A percentile compares a stretch with the other conserved stretches of the same genome.
Evolutionary conservation across 2,888 invertebrate species (phyloP).

Genomic region (Cremastinae sp.): DNA sequence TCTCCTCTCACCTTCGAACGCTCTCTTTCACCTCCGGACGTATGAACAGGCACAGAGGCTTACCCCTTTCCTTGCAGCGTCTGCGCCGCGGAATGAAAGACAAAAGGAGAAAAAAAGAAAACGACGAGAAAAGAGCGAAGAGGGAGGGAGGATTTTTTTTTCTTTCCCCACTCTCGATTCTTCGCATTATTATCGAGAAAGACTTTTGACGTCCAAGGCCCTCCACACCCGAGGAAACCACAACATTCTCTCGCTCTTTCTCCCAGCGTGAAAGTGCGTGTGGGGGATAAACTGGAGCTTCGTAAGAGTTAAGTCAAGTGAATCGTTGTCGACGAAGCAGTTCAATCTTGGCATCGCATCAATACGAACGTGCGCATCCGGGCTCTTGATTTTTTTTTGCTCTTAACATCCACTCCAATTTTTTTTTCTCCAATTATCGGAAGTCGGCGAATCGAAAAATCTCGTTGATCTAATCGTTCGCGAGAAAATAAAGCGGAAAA

Average conservation of each 20-base stretch:
- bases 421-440: neutral
- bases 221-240: slow-evolving; percentile 49
- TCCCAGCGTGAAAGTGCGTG: slow-evolving; percentile 61
- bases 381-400: neutral
- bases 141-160: slow-evolving; percentile 27
- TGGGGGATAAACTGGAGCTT: slow-evolving; percentile 65
- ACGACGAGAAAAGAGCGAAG: slow-evolving; percentile 25
- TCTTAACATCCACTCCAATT: neutral
- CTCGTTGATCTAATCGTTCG: too few species aligned
- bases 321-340: slow-evolving; percentile 58
- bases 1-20: slow-evolving; percentile 57
- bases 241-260: slow-evolving; percentile 54
- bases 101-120: neutral
- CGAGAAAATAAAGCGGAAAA: too few species aligned
- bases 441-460: too few species aligned
- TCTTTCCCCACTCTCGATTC: slow-evolving; percentile 26
- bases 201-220: slow-evolving; percentile 22
- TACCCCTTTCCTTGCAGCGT: slow-evolving; percentile 44
- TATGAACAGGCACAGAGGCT: slow-evolving; percentile 48
- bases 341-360: slow-evolving; percentile 59
- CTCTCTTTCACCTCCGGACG: slow-evolving; percentile 55
- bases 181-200: slow-evolving; percentile 6
- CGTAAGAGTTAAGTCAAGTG: slow-evolving; percentile 64
- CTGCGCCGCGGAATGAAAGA: slow-evolving; percentile 5
- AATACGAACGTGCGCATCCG: slow-evolving; percentile 22